Evolutionary conservation across 2,888 invertebrate species (phyloP), one percentile per base, ranked within the genome.

Genomic region (Spisula solida): DNA sequence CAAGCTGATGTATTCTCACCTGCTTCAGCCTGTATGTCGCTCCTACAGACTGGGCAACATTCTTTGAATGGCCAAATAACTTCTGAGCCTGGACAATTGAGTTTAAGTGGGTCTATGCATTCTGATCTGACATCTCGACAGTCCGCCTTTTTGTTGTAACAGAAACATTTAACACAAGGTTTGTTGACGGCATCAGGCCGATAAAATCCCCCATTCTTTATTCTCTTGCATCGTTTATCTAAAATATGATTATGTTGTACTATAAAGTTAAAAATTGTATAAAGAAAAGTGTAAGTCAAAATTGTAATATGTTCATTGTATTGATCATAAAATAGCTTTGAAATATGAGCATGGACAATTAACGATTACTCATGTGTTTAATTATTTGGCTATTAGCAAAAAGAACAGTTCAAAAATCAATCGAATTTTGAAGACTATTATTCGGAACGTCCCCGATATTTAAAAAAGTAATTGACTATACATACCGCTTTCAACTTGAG

Each of bases 1-100:
- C 78, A 48, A 47, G 29, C 75, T 88, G 91, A 90, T 91, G 89
- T 89, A 84, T 81, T 80, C 91, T 88, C 82, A 92, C 92, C 92
- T 85, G 87, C 82, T 20, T 87, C 86, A 6, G 79, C 41, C 84
- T 86, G 86, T 2, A 85, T 31, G 6, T 89, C 83, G 29, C 88
- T 60, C 8, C 47, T 60, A 66, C 92, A 92, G 47, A 86, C 34
- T 4, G 87, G 90, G 66, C 92, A 92, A 81, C 92, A 92, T 78
- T 90, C 90, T 25, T 83, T 85, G 29, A 90, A 87, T 16, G 88
- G 92, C 75, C 87, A 48, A 34, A 92, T 83, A 16, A 83, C 66
- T 47, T 92, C 92, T 10, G 41, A 20, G 16, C 66, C 48, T 14
- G 82, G 78, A 81, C 91, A 89, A 18, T 75, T 51, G n/a, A 90